These are phyloP conservation scores for Atta cephalotes DNA, from an alignment of 1,140 invertebrate genomes.

Conservation along the genomic window DNA sequence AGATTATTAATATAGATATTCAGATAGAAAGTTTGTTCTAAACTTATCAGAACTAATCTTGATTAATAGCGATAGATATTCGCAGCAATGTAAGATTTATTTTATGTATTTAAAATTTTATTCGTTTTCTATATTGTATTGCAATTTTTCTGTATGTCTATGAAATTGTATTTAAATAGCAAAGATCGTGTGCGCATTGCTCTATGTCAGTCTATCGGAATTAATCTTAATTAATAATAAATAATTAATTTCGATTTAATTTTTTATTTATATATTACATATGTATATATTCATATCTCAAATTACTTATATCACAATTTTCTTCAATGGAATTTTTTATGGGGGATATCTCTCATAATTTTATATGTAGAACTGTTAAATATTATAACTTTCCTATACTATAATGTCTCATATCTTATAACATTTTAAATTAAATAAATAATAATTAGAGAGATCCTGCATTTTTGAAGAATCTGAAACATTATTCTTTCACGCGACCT, in stretches of 20 bases:
- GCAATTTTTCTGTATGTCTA: too few relatives aligned
- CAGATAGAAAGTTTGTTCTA: neutral
- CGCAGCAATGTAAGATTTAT: neutral
- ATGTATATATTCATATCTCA: too few relatives aligned
- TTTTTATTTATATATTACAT: too few relatives aligned
- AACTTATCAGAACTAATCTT: neutral
- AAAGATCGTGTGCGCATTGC: too few relatives aligned
- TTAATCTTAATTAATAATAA: too few relatives aligned
- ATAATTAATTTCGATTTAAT: too few relatives aligned
- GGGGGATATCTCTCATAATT: neutral
- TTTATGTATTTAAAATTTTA: neutral
- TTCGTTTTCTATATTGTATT: neutral
- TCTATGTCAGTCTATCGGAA: too few relatives aligned
- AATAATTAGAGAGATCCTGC: neutral
- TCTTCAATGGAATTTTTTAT: neutral
- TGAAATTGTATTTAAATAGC: too few relatives aligned
- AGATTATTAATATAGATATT: neutral
- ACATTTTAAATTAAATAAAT: neutral
- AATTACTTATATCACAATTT: neutral
- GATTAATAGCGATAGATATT: neutral
- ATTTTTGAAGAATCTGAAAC: neutral
- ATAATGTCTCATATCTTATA: neutral
- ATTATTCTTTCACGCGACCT: slow-evolving; percentile 41
- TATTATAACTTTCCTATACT: neutral
- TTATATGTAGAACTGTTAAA: neutral